Base-by-base conservation (phyloP, 2,888 invertebrate species). In the Gisinianus flammeolus region DNA sequence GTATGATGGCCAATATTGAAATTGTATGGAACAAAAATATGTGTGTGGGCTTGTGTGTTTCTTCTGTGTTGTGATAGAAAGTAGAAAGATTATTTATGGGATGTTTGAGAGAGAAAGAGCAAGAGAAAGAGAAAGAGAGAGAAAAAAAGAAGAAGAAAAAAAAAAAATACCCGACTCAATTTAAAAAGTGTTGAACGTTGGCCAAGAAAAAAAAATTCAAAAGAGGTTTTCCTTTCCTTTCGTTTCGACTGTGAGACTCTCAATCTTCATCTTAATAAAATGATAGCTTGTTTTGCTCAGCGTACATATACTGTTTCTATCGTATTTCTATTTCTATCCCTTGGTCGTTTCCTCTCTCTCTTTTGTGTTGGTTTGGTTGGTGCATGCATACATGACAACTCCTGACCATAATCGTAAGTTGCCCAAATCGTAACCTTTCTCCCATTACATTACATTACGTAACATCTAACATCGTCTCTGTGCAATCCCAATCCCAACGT, bases 351-450 rank as follows among this genome's bases (percentile, higher is more conserved):
- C 19, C 44, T 19, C 44, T 44, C 44, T 19, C 19, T 19, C 44
- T 44, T 6, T 1, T 44, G n/a, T n/a, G n/a, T n/a, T n/a, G n/a
- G n/a, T n/a, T n/a, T n/a, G n/a, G n/a, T n/a, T n/a, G n/a, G n/a
- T n/a, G n/a, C n/a, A n/a, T n/a, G n/a, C n/a, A n/a, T n/a, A n/a
- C n/a, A n/a, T n/a, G n/a, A n/a, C n/a, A n/a, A n/a, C n/a, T n/a
- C n/a, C n/a, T n/a, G n/a, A 28, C 26, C 62, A 62, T 62, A 62
- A 62, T 62, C 62, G 28, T 62, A 5, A 62, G 62, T 62, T 62
- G 28, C 24, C 62, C 24, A 62, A 24, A 12, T 12, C 28, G 26
- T 28, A 12, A 28, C 26, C 28, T 28, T 28, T 28, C 8, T 62
- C 62, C 44, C 44, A 44, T 44, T 6, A 16, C 44, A 44, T 44